Base-by-base conservation (phyloP, 2,113 vertebrate species). In the Ceyx melanurus region DNA sequence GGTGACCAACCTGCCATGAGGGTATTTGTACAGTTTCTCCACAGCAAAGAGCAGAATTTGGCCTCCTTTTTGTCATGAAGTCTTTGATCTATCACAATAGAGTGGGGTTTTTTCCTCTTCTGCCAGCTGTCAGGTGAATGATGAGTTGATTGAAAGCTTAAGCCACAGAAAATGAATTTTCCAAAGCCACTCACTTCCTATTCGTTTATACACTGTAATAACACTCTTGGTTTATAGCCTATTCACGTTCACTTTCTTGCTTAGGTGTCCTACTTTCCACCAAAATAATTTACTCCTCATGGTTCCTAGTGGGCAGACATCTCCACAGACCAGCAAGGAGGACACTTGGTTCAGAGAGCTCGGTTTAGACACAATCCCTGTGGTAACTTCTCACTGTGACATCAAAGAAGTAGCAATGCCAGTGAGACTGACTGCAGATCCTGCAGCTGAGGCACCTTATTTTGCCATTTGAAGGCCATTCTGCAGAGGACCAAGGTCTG, bases 141-240 rank as follows among this genome's bases (percentile, higher is more conserved):
- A 78, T 67, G 31, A 11, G 66, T 67, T 11, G 5, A 35, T 16
- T 75, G 81, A 87, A 70, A 46, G 58, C 31, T 79, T 76, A 62
- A 92, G 74, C 50, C 53, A 45, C 29, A 45, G 45, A 82, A 89
- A 92, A 82, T 35, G 68, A 77, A 81, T 48, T 81, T 72, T 67
- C 53, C 62, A 75, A 87, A 79, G 81, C 35, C 29, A 37, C 20
- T 79, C 4, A 2, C 21, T 79, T 94, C 77, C 48, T 82, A 22
- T 37, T 92, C 53, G 62, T 67, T 88, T 66, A 64, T 43, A n/a
- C 9, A n/a, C 15, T 21, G 28, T 26, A 77, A 66, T 54, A 83
- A 23, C 22, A 77, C 11, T 12, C 7, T 42, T 57, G 16, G 14
- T 84, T 82, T 37, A 23, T 15, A 89, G 78, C 58, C 74, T 16